Evolutionary conservation across 2,113 vertebrate species (phyloP), one percentile per base, ranked within the genome.

Genomic region (Lepisosteus oculatus): DNA sequence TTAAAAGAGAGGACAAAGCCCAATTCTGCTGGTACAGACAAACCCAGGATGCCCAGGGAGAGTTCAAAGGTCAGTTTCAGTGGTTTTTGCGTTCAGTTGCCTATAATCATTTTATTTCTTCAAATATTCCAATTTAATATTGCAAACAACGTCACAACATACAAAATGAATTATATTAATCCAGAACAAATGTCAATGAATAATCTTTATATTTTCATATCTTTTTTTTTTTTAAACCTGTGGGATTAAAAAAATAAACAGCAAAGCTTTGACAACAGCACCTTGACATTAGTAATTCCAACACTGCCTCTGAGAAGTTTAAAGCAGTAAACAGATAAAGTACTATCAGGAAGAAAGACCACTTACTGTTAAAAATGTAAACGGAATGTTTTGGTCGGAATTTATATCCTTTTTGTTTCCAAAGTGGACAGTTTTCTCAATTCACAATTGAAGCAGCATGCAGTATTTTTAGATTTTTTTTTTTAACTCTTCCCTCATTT

Each of bases 401-500:
- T 94, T 86, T 91, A 77, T 72, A 77, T 77, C 47, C 9, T 90
- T 87, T 83, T 63, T 71, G 41, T 43, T 44, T 61, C 72, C 88
- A 93, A 94, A 95, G 94, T 96, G 94, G 94, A 99, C 92, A 95
- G 93, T 95, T 96, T 89, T 94, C 92, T 97, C 87, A 90, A 95
- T 95, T 96, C 95, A 99, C 96, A 95, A 98, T 92, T 94, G 95
- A 98, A 98, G 96, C 96, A 98, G 96, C 97, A 99, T 99, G 97
- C 97, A 98, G 95, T 94, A 91, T 94, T 93, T 92, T 81, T 88
- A 90, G 90, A 92, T 93, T 91, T 92, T 82, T 77, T 77, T 71
- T 75, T 85, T 87, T 83, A 41, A 17, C 80, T 80, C 80, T 86
- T 88, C 87, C 90, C 88, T 83, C 77, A 73, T 79, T 90, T 87